Percentiles rank a stretch among this genome's conserved stretches.
Evolutionary conservation across 1,140 invertebrate genomes (phyloP).

Genomic region (Drosophila tristis): DNA sequence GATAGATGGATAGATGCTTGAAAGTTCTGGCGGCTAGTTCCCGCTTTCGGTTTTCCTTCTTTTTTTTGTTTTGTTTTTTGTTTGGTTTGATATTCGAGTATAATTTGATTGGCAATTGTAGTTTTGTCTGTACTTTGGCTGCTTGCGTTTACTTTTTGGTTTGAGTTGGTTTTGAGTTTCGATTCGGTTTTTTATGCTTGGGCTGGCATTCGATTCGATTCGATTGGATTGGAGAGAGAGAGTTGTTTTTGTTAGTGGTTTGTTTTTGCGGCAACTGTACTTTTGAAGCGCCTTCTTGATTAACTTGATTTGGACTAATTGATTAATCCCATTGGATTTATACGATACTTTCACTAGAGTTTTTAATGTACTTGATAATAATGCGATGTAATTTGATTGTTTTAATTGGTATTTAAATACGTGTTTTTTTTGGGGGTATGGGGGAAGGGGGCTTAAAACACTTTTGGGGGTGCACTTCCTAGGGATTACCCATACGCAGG

Average conservation of each 20-base stretch:
- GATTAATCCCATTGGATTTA: constrained; percentile 10
- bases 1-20: constrained; percentile 24
- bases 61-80: no score
- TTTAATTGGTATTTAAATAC: no score
- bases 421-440: no score
- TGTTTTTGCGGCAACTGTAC: constrained; percentile 47
- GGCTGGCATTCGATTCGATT: not conserved
- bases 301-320: constrained; percentile 23
- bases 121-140: not conserved
- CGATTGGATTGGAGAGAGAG: no score
- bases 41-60: no score
- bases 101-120: constrained; percentile 26
- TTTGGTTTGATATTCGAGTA: constrained; percentile 21
- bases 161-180: not conserved
- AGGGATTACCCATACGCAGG: no score
- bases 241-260: constrained; percentile 9
- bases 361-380: no score
- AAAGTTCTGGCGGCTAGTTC: not conserved
- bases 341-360: no score
- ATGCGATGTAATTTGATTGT: no score
- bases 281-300: constrained; percentile 4
- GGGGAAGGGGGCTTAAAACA: no score
- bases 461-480: no score
- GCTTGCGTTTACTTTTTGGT: no score
- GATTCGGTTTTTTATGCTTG: constrained; percentile 2